Percentiles rank a stretch among this genome's conserved stretches.
phyloP scores from a whole-genome alignment of 1,140 invertebrate species.

The Cherax destructor region DNA sequence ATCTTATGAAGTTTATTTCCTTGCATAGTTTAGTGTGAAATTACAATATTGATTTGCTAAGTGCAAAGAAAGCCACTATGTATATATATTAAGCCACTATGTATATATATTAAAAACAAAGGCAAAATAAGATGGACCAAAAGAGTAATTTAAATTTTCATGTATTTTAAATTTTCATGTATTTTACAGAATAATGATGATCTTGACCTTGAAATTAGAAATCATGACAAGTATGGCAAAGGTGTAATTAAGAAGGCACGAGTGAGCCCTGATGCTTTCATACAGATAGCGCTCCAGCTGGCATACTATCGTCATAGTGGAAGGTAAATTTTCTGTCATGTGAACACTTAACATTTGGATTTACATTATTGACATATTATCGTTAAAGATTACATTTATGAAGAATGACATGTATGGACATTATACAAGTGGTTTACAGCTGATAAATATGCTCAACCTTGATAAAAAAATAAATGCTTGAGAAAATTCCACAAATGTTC shows the following conservation, averaged over 20 bases:
- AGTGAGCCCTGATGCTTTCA: slow-evolving; percentile 77
- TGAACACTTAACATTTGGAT: background rate
- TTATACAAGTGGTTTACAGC: background rate
- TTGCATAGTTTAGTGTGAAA: no score
- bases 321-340: slow-evolving; percentile 71
- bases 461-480: no score
- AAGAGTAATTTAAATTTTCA: no score
- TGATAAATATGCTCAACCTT: background rate
- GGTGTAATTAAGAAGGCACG: slow-evolving; percentile 78
- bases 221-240: slow-evolving; percentile 77
- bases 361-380: background rate
- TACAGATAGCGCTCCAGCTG: slow-evolving; percentile 75
- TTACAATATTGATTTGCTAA: no score
- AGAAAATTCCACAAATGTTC: no score
- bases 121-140: no score
- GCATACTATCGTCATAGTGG: slow-evolving; percentile 75
- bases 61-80: no score
- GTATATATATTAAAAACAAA: no score
- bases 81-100: no score
- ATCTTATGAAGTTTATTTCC: no score
- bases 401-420: background rate
- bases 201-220: slow-evolving; percentile 76
- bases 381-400: background rate
- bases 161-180: no score
- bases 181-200: slow-evolving; percentile 76